A percentile compares a stretch with the other conserved stretches of the same genome.
These are phyloP conservation scores for Vimba vimba DNA, from an alignment of 2,113 vertebrate genomes.

Conservation along the genomic window DNA sequence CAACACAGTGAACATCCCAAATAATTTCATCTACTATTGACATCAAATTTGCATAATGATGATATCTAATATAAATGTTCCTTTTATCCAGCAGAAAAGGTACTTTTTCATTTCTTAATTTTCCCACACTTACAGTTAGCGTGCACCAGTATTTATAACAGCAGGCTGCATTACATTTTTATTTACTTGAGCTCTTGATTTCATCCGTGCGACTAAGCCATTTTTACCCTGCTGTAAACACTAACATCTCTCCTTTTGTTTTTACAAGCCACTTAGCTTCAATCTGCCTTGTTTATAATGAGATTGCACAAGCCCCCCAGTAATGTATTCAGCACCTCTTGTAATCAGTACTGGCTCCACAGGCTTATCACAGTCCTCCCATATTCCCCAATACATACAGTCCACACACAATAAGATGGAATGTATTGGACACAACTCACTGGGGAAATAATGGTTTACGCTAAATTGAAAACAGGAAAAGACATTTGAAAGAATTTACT, in stretches of 20 bases:
- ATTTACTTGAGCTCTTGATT: background rate
- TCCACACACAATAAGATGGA: background rate
- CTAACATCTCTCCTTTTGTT: slow-evolving; percentile 1
- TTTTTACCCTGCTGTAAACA: background rate
- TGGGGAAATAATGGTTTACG: background rate
- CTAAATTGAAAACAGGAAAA: background rate
- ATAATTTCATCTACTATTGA: background rate
- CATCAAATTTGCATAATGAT: background rate
- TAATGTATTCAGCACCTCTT: background rate
- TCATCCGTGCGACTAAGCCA: background rate
- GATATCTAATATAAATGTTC: background rate
- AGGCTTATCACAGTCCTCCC: background rate
- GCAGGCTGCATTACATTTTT: background rate
- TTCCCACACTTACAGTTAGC: background rate
- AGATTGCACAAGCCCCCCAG: background rate
- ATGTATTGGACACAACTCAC: background rate
- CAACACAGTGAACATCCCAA: background rate
- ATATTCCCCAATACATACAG: background rate
- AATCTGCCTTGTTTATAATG: slow-evolving; percentile 24
- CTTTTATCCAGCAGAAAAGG: background rate
- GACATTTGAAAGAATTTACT: background rate
- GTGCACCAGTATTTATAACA: background rate
- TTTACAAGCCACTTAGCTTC: slow-evolving; percentile 17
- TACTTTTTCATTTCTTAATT: background rate
- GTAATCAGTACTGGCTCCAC: slow-evolving; percentile 14